Conservation (phyloP, 2,797 vertebrate genomes). For the Gobionotothen gibberifrons region DNA sequence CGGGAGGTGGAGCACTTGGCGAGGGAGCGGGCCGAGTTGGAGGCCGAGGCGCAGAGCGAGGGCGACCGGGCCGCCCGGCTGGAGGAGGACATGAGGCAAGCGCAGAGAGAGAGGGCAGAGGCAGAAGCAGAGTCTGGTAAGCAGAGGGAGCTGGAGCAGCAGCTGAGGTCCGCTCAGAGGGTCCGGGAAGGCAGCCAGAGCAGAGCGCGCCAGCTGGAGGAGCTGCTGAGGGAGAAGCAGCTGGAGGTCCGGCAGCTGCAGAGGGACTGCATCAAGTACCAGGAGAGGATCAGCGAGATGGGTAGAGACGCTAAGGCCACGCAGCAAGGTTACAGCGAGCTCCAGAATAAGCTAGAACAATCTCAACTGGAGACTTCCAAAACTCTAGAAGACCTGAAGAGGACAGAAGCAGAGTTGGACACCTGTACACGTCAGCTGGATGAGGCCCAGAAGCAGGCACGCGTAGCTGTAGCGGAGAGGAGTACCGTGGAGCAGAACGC, state of each 20-base stretch:
- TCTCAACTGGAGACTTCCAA: slow-evolving; percentile 77
- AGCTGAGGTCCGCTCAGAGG: slow-evolving; percentile 87
- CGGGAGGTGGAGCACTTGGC: slow-evolving; percentile 76
- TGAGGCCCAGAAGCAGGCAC: slow-evolving; percentile 86
- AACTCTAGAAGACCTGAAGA: slow-evolving; percentile 80
- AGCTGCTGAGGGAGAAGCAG: slow-evolving; percentile 95
- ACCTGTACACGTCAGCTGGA: slow-evolving; percentile 84
- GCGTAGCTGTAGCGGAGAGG: slow-evolving; percentile 84
- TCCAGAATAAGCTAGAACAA: slow-evolving; percentile 82
- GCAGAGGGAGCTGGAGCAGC: slow-evolving; percentile 89
- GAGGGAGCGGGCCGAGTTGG: slow-evolving; percentile 79
- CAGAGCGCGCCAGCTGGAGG: slow-evolving; percentile 91
- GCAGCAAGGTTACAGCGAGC: slow-evolving; percentile 85
- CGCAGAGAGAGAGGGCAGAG: slow-evolving; percentile 86
- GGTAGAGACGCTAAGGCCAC: slow-evolving; percentile 89
- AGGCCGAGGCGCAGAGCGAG: slow-evolving; percentile 80
- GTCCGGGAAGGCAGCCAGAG: slow-evolving; percentile 86
- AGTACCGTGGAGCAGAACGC: slow-evolving; percentile 73
- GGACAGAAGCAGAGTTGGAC: slow-evolving; percentile 84
- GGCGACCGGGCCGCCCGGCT: slow-evolving; percentile 77
- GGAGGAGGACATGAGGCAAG: slow-evolving; percentile 92
- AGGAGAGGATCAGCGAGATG: slow-evolving; percentile 92
- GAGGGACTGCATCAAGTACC: slow-evolving; percentile 92
- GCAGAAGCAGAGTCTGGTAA: slow-evolving; percentile 85
- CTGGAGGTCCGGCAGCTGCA: slow-evolving; percentile 95